Percentiles rank a stretch among this genome's conserved stretches.
phyloP scores from a whole-genome alignment of 2,888 invertebrate species.

The Orchesellides sinensis region DNA sequence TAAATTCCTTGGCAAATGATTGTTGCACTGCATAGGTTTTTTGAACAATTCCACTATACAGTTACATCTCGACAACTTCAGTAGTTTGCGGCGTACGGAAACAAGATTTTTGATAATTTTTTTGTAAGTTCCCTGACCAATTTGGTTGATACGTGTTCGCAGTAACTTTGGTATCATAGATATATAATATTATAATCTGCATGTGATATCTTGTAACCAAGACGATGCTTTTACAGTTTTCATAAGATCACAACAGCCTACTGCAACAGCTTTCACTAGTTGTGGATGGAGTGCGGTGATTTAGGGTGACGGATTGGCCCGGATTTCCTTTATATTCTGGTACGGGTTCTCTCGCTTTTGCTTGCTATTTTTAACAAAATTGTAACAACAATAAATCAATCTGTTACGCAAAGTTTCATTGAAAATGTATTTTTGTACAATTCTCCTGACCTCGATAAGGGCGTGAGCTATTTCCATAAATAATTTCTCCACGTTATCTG shows the following conservation, averaged over 20 bases:
- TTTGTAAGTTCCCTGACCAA: constrained; percentile 1
- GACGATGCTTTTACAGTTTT: constrained; percentile 8
- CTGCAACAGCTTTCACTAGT: constrained; percentile 73
- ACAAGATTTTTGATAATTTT: constrained; percentile 11
- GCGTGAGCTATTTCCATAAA: constrained; percentile 98
- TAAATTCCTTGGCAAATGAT: constrained; percentile 11
- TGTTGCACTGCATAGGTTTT: neutral
- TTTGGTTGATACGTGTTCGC: neutral
- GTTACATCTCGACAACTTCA: too few relatives aligned
- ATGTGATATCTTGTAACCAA: constrained; percentile 1
- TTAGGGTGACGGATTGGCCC: constrained; percentile 70
- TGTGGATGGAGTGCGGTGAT: constrained; percentile 69
- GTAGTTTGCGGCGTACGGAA: too few relatives aligned
- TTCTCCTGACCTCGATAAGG: constrained; percentile 85
- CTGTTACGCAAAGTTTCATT: neutral
- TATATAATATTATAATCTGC: neutral
- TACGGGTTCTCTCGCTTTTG: constrained; percentile 72
- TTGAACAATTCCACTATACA: too few relatives aligned
- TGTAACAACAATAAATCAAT: constrained; percentile 24
- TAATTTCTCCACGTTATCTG: constrained; percentile 96
- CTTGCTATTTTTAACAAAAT: constrained; percentile 68
- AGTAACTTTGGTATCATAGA: neutral
- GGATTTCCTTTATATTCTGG: constrained; percentile 69
- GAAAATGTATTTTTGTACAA: neutral
- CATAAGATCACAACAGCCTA: constrained; percentile 69